Percentiles rank a stretch among this genome's conserved stretches.
phyloP scores from a whole-genome alignment of 2,113 vertebrate genomes.

The Mandrillus leucophaeus region DNA sequence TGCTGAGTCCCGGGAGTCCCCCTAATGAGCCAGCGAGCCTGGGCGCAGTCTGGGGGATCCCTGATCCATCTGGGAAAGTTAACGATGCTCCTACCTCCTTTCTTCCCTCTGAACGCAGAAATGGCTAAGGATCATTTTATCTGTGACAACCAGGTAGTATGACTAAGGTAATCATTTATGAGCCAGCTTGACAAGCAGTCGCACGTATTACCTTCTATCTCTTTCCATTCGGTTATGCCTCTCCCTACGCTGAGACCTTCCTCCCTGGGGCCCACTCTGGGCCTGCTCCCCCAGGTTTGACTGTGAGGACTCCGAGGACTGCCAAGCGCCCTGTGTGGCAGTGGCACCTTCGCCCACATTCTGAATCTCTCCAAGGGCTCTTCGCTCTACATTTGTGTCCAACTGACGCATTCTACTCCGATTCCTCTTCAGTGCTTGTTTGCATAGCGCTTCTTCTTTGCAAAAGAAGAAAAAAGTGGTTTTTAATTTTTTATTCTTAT shows the following conservation, averaged over 20 bases:
- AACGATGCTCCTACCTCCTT: rapidly evolving
- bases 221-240: conserved; percentile 95
- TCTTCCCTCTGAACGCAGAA: neutral
- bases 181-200: rapidly evolving
- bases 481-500: conserved; percentile 41
- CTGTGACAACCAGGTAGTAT: neutral
- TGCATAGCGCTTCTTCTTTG: conserved; percentile 84
- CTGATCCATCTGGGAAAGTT: neutral
- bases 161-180: rapidly evolving
- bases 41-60: neutral
- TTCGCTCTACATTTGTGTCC: conserved; percentile 75
- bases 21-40: neutral
- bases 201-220: conserved; percentile 89
- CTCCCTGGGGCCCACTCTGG: conserved; percentile 68
- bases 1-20: neutral
- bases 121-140: neutral
- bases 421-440: conserved; percentile 78
- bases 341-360: conserved; percentile 69
- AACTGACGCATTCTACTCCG: conserved; percentile 65
- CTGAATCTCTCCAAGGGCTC: conserved; percentile 81
- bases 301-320: conserved; percentile 76
- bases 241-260: conserved; percentile 87
- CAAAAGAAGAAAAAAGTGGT: conserved; percentile 71
- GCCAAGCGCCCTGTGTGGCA: conserved; percentile 76
- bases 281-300: conserved; percentile 55